Conservation (phyloP, 37 sponge, comb jelly and placozoan species). For the Oopsacas minuta region DNA sequence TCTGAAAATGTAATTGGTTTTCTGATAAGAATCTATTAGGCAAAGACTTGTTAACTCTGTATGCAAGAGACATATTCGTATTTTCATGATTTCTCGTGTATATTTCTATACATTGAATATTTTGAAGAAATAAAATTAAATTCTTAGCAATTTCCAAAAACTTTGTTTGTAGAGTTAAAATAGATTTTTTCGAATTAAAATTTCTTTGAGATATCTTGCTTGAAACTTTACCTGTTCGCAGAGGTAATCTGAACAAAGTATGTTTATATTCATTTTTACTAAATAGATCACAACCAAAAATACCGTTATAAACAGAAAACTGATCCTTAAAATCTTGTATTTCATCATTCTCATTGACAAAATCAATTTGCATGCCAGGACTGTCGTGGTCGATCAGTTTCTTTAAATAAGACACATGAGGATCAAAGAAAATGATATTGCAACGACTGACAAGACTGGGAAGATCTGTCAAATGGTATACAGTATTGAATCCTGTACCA, state of each 20-base stretch:
- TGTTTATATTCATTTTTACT: neutral
- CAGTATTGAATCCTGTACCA: conserved; percentile 68
- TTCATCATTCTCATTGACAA: conserved; percentile 25
- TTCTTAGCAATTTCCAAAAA: neutral
- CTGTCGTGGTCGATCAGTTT: conserved; percentile 24
- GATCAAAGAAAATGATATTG: conserved; percentile 56
- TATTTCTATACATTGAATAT: neutral
- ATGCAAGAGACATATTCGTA: neutral
- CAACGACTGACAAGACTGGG: conserved; percentile 62
- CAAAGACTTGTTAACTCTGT: neutral
- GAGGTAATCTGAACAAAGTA: conserved; percentile 22
- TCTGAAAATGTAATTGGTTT: neutral
- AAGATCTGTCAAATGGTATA: conserved; percentile 59
- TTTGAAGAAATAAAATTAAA: neutral
- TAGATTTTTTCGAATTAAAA: neutral
- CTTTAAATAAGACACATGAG: conserved; percentile 53
- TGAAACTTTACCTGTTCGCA: neutral
- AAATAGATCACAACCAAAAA: conserved; percentile 43
- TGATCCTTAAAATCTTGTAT: conserved; percentile 38
- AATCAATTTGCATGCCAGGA: conserved; percentile 54
- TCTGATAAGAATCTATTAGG: neutral
- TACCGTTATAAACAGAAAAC: conserved; percentile 42
- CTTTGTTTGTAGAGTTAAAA: neutral
- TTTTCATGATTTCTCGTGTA: neutral
- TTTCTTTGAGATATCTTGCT: neutral